Conservation (phyloP, 2,113 vertebrate genomes). For the Barnardius zonarius region DNA sequence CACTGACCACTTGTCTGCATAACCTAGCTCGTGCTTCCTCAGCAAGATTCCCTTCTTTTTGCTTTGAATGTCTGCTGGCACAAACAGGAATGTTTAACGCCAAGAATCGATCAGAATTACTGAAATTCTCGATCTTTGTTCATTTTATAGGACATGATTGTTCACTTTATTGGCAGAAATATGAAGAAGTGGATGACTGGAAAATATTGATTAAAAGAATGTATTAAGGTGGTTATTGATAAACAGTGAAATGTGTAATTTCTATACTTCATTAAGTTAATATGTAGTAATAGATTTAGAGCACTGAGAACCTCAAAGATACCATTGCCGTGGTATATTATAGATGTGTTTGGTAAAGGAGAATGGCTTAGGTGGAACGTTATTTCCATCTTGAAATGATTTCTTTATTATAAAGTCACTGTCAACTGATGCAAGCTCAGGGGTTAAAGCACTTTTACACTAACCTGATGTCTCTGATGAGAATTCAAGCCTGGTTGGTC, state of each 20-base stretch:
- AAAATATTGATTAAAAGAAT: conserved; percentile 37
- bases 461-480: background rate
- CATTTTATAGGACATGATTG: conserved; percentile 2
- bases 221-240: background rate
- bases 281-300: background rate
- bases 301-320: background rate
- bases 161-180: conserved; percentile 18
- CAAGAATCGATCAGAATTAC: background rate
- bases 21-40: background rate
- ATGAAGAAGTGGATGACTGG: background rate
- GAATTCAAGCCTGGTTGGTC: background rate
- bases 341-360: background rate
- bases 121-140: conserved; percentile 26
- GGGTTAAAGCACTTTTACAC: background rate
- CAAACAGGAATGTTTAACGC: background rate
- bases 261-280: background rate
- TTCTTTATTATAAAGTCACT: background rate
- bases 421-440: background rate
- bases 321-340: background rate
- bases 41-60: conserved; percentile 1
- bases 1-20: background rate
- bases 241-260: background rate
- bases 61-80: background rate
- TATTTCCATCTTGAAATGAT: background rate
- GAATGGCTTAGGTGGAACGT: background rate